Evolutionary conservation across 2,888 invertebrate species (phyloP), one percentile per base, ranked within the genome.

Genomic region (Noctuana brunneofusca): DNA sequence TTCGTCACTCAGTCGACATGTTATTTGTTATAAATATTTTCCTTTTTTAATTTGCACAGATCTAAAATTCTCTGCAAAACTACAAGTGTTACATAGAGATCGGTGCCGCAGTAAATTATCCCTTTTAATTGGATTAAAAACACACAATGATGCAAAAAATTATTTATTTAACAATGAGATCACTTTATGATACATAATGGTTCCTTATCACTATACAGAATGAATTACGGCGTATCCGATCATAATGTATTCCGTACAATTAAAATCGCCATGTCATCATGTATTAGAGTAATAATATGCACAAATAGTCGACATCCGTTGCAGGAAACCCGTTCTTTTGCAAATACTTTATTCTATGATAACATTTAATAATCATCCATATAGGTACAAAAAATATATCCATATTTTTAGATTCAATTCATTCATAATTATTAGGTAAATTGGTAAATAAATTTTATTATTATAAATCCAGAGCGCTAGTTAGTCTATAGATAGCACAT

Each of bases 291-390:
- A 70, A 65, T 70, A 68, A 58, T 68, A 67, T 66, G 70, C 63
- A 77, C 76, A 80, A 59, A 64, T 74, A 63, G 68, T 69, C 66
- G 68, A 73, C 69, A 74, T 82, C 81, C 82, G 77, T 73, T 67
- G 67, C 65, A 65, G 70, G 68, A 67, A 65, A 71, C 70, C 59
- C 56, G 70, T 73, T 69, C 66, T 66, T 66, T 63, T 58, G n/a
- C 49, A 50, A 41, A 30, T 46, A 35, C 53, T 48, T 48, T 32
- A 20, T 27, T n/a, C n/a, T 63, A 58, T 65, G 65, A 38, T 65
- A 59, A 65, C 64, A 63, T 65, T 62, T 63, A 65, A 54, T 67
- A 63, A 49, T 63, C 50, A 59, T 48, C 41, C 49, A 58, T 5
- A 2, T 24, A 24, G 2, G 5, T 24, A 24, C 24, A 2, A 3